A percentile compares a stretch with the other conserved stretches of the same genome.
These are phyloP conservation scores for Aleiodes sp. DNA, from an alignment of 1,140 invertebrate genomes.

Conservation along the genomic window DNA sequence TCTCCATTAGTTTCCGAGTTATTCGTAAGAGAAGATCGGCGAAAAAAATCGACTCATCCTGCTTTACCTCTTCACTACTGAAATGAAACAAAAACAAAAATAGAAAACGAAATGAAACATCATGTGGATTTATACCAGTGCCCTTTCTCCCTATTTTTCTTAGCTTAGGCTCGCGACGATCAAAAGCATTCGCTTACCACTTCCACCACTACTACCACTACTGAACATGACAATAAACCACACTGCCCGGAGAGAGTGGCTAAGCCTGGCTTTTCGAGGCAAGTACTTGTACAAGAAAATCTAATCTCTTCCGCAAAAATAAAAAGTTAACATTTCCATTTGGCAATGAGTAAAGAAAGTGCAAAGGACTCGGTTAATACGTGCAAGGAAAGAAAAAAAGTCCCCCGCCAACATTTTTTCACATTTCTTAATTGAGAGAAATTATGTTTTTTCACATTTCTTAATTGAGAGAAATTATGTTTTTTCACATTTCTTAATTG, in stretches of 20 bases:
- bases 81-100: conserved; percentile 36
- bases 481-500: too few species aligned
- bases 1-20: too few species aligned
- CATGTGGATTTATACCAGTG: conserved; percentile 65
- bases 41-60: too few species aligned
- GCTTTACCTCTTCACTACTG: too few species aligned
- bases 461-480: too few species aligned
- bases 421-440: too few species aligned
- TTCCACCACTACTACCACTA: conserved; percentile 65
- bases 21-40: too few species aligned
- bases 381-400: too few species aligned
- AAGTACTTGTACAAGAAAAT: conserved; percentile 61
- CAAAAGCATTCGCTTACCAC: conserved; percentile 67
- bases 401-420: too few species aligned
- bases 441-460: too few species aligned
- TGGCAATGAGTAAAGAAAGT: not conserved
- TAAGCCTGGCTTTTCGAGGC: conserved; percentile 65
- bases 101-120: conserved; percentile 37
- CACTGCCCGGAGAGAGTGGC: conserved; percentile 65
- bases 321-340: not conserved
- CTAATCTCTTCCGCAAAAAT: conserved; percentile 29
- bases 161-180: conserved; percentile 68
- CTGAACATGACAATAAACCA: conserved; percentile 67
- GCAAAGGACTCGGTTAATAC: too few species aligned
- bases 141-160: conserved; percentile 66